phyloP scores from a whole-genome alignment of 2,888 invertebrate species.

The Zele albiditarsus region DNA sequence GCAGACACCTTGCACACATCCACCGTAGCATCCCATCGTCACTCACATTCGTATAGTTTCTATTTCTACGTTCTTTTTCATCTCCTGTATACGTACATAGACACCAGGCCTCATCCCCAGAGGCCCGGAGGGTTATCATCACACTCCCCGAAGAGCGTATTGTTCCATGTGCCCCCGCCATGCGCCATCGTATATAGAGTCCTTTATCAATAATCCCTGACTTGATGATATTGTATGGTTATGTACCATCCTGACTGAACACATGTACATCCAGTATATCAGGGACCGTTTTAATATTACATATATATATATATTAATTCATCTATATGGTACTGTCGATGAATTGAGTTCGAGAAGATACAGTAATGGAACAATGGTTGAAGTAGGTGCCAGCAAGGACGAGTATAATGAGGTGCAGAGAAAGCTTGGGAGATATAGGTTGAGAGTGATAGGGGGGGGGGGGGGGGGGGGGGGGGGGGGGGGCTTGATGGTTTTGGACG shows the following conservation, averaged over 20 bases:
- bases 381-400: no score
- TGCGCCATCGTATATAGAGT: slow-evolving; percentile 36
- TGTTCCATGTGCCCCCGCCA: slow-evolving; percentile 42
- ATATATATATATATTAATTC: neutral
- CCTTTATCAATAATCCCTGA: slow-evolving; percentile 43
- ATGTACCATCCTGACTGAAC: neutral
- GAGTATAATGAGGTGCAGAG: no score
- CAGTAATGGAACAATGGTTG: neutral
- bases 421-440: no score
- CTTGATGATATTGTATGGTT: neutral
- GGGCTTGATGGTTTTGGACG: no score
- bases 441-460: no score
- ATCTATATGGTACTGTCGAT: neutral
- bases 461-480: no score
- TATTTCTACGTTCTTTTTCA: neutral
- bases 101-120: slow-evolving; percentile 19
- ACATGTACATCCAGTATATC: neutral
- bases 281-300: neutral
- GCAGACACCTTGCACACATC: slow-evolving; percentile 37
- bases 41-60: slow-evolving; percentile 3
- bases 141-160: slow-evolving; percentile 42
- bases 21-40: neutral
- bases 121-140: slow-evolving; percentile 42
- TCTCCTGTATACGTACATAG: slow-evolving; percentile 20
- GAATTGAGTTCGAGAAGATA: neutral